These are phyloP conservation scores for Staurois parvus DNA, from an alignment of 2,797 vertebrate genomes.

Conservation along the genomic window DNA sequence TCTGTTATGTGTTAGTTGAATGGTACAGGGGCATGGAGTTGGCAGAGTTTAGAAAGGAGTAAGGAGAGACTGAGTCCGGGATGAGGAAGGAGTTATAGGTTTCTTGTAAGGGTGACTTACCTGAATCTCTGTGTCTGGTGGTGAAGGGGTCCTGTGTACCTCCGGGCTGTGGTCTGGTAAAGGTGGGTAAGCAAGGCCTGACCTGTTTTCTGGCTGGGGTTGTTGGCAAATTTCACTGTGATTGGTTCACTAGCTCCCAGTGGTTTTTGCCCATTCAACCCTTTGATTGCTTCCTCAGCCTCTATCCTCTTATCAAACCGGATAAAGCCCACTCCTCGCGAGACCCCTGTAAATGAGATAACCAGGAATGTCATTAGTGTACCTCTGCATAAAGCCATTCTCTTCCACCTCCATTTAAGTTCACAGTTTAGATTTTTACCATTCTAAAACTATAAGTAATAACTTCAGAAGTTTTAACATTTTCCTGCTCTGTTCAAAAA, in stretches of 20 bases:
- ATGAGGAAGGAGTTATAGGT: neutral
- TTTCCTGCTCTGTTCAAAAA: too few relatives aligned
- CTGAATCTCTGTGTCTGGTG: slow-evolving; percentile 96
- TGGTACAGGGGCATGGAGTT: neutral
- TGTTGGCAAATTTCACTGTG: slow-evolving; percentile 97
- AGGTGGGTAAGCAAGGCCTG: slow-evolving; percentile 94
- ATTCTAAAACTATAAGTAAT: too few relatives aligned
- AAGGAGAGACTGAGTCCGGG: neutral
- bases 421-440: too few relatives aligned
- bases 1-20: neutral
- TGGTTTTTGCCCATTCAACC: slow-evolving; percentile 94
- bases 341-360: slow-evolving; percentile 82
- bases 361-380: neutral
- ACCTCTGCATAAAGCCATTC: too few relatives aligned
- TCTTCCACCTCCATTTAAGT: too few relatives aligned
- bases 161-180: slow-evolving; percentile 91
- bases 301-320: slow-evolving; percentile 97
- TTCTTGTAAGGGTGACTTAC: slow-evolving; percentile 71
- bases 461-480: too few relatives aligned
- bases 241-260: slow-evolving; percentile 92
- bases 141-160: slow-evolving; percentile 92
- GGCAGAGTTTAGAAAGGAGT: neutral
- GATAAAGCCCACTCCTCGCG: slow-evolving; percentile 95
- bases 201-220: slow-evolving; percentile 95
- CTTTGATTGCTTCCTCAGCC: slow-evolving; percentile 96